Base-by-base conservation (phyloP, 2,888 invertebrate genomes). In the Meiosimyza decipiens region DNA sequence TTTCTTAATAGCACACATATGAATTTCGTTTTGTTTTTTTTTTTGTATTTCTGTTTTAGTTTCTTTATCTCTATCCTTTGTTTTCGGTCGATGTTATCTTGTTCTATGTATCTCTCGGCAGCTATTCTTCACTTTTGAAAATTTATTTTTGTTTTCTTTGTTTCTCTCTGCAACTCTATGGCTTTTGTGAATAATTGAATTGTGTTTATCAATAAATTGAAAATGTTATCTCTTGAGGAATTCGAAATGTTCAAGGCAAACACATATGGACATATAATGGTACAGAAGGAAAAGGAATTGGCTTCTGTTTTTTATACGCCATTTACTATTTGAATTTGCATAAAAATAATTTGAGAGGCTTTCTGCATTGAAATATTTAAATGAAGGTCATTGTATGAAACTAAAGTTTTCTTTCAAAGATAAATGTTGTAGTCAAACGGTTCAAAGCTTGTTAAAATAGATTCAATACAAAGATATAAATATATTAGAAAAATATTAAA, bases 151-250 rank as follows among this genome's bases (percentile, higher is more conserved):
- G 67, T 54, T 67, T 40, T 49, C 9, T 55, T 59, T 66, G 55
- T 59, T 47, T 55, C 55, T 74, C 22, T 64, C 40, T 40, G 40
- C 40, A 40, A 40, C 40, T 40, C 40, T 40, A 71, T 60, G 40
- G 51, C 57, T 74, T 67, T 60, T 67, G 65, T 65, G 73, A 40
- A 73, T 77, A 76, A 78, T 77, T 78, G 78, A 78, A 78, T 77
- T 77, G 74, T 73, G 73, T 75, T 77, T 78, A 77, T 78, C 77
- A 77, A 76, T 78, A 77, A 78, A 77, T 77, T 78, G 77, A 77
- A 77, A 77, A 71, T 75, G 76, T 74, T 75, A 77, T 78, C 77
- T 76, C 76, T 62, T 64, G 75, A 75, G 77, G 74, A 77, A 71
- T 75, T 74, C 73, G 64, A 70, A 75, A 75, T 73, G 40, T 40